Evolutionary conservation across 2,113 vertebrate species (phyloP).

Genomic region (Zeus faber): DNA sequence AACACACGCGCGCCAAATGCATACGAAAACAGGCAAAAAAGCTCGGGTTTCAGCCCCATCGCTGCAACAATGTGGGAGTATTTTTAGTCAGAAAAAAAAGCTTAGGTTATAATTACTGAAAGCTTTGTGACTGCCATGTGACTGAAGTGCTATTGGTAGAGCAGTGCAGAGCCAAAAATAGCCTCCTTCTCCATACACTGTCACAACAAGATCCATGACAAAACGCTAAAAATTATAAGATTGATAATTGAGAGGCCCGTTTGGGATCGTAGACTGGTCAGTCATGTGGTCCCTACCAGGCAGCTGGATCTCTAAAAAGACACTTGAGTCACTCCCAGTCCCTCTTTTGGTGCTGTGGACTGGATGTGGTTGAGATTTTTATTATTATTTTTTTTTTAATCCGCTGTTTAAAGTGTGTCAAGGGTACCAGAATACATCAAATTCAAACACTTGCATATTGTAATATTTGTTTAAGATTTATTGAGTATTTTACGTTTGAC

Average conservation of each 20-base stretch:
- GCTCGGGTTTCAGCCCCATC: constrained; percentile 34
- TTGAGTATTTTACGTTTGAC: no score
- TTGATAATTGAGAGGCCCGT: constrained; percentile 26
- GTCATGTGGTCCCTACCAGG: no score
- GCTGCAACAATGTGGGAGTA: constrained; percentile 57
- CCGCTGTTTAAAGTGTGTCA: no score
- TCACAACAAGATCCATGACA: constrained; percentile 25
- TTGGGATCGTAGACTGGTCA: background rate
- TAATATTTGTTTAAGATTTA: no score
- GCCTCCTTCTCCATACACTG: constrained; percentile 19
- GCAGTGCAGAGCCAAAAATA: constrained; percentile 59
- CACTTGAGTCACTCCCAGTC: no score
- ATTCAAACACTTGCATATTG: no score
- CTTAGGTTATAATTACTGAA: constrained; percentile 70
- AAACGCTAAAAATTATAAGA: constrained; percentile 26
- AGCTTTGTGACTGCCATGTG: constrained; percentile 67
- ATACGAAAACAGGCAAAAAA: constrained; percentile 19
- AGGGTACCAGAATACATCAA: no score
- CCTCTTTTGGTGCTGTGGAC: no score
- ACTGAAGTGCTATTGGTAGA: constrained; percentile 62
- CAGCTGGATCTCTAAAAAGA: no score
- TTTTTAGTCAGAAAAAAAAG: constrained; percentile 64
- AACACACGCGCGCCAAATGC: background rate
- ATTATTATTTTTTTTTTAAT: no score
- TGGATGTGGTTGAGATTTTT: no score